Conservation (phyloP, 2,113 vertebrate genomes). For the Tricholaema leucomelas region DNA sequence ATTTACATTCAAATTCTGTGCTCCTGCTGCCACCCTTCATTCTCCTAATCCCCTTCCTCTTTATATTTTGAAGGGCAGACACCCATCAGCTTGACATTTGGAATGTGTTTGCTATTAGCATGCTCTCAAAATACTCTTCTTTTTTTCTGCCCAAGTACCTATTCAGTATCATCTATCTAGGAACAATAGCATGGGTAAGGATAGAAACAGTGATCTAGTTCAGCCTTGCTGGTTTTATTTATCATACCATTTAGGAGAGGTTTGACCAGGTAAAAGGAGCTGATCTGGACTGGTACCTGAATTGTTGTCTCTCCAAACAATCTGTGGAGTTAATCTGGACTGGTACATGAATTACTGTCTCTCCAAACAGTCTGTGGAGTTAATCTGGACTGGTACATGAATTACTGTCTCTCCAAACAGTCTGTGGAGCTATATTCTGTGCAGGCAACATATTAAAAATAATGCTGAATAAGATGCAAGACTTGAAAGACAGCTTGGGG, state of each 20-base stretch:
- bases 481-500: too few species aligned
- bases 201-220: not conserved
- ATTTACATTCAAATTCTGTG: not conserved
- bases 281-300: not conserved
- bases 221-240: not conserved
- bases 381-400: not conserved
- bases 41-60: not conserved
- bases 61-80: not conserved
- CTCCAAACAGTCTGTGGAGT: not conserved
- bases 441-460: not conserved
- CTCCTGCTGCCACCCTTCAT: not conserved
- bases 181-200: not conserved
- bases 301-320: not conserved
- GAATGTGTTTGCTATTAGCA: not conserved
- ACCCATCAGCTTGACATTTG: not conserved
- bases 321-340: not conserved
- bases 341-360: not conserved
- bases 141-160: not conserved
- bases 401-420: not conserved
- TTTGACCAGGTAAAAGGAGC: not conserved
- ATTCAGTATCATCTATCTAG: not conserved
- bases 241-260: not conserved
- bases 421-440: not conserved
- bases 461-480: not conserved
- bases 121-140: not conserved